These are phyloP conservation scores for Limosa lapponica DNA, from an alignment of 2,797 vertebrate genomes.

Conservation along the genomic window DNA sequence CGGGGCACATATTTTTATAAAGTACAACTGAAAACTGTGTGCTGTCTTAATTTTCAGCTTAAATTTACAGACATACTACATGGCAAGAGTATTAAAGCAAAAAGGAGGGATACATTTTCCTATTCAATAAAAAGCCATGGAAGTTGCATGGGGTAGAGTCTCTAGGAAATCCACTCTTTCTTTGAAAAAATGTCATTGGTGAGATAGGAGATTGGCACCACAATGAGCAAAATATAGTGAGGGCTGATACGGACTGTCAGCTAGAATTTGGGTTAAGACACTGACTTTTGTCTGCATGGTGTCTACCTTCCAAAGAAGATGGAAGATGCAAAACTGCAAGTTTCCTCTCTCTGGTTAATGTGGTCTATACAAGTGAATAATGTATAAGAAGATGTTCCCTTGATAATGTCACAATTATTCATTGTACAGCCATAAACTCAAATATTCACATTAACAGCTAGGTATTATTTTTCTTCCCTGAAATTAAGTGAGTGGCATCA, in stretches of 20 bases:
- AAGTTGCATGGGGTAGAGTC: conserved; percentile 99
- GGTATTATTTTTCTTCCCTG: conserved; percentile 82
- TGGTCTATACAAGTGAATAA: conserved; percentile 87
- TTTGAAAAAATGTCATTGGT: conserved; percentile 99
- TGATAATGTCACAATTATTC: conserved; percentile 91
- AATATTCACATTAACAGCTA: conserved; percentile 83
- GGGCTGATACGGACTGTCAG: conserved; percentile 99
- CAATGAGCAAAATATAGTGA: conserved; percentile 98
- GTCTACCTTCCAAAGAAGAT: conserved; percentile 92
- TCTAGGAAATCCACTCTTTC: conserved; percentile 99
- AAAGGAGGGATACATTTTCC: conserved; percentile 87
- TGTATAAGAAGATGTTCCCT: conserved; percentile 83
- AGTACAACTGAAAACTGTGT: conserved; percentile 77
- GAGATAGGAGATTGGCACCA: conserved; percentile 99
- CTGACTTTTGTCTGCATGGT: conserved; percentile 98
- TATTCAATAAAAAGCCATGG: conserved; percentile 91
- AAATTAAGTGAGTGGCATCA: conserved; percentile 85
- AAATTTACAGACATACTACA: conserved; percentile 77
- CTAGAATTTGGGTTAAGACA: conserved; percentile 98
- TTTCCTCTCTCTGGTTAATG: conserved; percentile 88
- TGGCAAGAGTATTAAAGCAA: conserved; percentile 84
- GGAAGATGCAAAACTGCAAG: conserved; percentile 92
- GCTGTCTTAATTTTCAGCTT: conserved; percentile 89
- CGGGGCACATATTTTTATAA: conserved; percentile 64
- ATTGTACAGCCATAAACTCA: conserved; percentile 82